Base-by-base conservation (phyloP, 2,113 vertebrate genomes). In the Agelaius tricolor region DNA sequence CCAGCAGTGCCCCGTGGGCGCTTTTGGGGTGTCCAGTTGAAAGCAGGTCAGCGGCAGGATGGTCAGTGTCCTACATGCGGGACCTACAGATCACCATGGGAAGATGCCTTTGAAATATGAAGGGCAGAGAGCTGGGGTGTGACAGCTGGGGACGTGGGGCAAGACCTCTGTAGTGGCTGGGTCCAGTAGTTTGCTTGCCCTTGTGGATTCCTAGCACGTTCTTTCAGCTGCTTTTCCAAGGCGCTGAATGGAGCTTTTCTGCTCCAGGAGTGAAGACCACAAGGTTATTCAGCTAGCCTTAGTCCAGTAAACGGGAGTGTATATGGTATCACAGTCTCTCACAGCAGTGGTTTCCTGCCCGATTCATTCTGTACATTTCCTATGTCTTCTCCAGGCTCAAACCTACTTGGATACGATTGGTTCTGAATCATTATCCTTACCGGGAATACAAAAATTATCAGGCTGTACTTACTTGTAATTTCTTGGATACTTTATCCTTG, bases 61-160 rank as follows among this genome's bases (percentile, higher is more conserved):
- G 57, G 26, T 13, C 61, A 2, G 0, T 2, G 75, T 12, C 3
- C 1, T 8, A 3, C 13, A 1, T 19, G 47, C 2, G 5, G 46
- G 39, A 15, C 2, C 1, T 5, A 3, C 12, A 1, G 37, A 67
- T 33, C 35, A 3, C 43, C 27, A 0, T 31, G 79, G 63, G 46
- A 44, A 20, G 54, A 8, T 18, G 35, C 5, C 33, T 84, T 17
- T 23, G 83, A 59, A 28, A 43, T 13, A 0, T 2, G 62, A 11
- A 65, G 35, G 41, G 28, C 23, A 6, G 6, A 65, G 54, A 31
- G 57, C 19, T 52, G 58, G 46, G 43, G 1, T 31, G 44, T 16
- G 75, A 19, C 35, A 13, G 23, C 67, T 11, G 87, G 44, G 22
- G 31, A 2, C 31, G 1, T 7, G 23, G 30, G 27, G 2, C 6